phyloP scores from a whole-genome alignment of 2,888 invertebrate genomes.

The Rhyacophila evoluta region DNA sequence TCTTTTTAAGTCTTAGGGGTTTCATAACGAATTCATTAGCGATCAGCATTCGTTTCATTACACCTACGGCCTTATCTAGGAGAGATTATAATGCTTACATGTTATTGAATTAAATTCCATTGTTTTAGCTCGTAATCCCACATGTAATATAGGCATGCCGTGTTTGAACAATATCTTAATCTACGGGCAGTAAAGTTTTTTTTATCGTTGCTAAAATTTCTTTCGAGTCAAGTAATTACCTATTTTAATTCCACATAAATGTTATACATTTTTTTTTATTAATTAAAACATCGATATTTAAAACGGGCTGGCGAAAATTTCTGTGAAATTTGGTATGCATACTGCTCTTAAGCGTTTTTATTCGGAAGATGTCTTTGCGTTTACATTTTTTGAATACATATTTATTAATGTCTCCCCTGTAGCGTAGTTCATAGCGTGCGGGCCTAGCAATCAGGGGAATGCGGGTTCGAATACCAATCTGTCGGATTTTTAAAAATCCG shows the following conservation, averaged over 20 bases:
- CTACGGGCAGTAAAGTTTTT: neutral
- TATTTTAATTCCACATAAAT: neutral
- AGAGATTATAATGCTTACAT: neutral
- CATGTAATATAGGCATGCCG: neutral
- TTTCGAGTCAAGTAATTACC: neutral
- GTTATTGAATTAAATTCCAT: neutral
- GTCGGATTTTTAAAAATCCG: too few relatives aligned
- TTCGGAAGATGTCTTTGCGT: neutral
- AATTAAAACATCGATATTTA: neutral
- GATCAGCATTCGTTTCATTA: neutral
- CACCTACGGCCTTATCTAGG: neutral
- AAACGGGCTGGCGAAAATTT: neutral
- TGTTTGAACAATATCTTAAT: constrained; percentile 6
- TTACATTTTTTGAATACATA: neutral
- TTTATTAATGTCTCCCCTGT: constrained; percentile 7
- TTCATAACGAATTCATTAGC: neutral
- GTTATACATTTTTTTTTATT: neutral
- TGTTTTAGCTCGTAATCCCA: constrained; percentile 10
- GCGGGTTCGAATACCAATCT: too few relatives aligned
- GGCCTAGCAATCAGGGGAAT: too few relatives aligned
- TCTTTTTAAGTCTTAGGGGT: too few relatives aligned
- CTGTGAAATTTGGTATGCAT: neutral
- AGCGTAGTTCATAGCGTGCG: too few relatives aligned
- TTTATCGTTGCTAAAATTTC: neutral
- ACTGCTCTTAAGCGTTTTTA: neutral